Conservation (phyloP, 2,888 invertebrate genomes). For the Scaptomyza polygonia region DNA sequence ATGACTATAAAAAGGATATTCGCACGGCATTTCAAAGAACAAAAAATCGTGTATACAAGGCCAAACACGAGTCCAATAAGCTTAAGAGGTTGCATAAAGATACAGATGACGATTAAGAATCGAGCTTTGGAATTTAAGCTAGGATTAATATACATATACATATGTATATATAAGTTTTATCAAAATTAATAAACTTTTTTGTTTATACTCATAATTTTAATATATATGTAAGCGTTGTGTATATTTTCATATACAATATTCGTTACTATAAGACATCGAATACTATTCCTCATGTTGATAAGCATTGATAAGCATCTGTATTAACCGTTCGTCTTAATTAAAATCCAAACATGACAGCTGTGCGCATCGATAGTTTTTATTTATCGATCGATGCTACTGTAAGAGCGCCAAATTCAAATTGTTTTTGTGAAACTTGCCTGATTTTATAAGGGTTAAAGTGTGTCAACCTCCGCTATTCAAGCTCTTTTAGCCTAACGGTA, state of each 20-base stretch:
- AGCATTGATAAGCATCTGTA: neutral
- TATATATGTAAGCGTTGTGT: neutral
- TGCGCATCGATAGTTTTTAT: neutral
- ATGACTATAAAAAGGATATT: constrained; percentile 9
- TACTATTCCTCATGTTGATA: neutral
- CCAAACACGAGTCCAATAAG: constrained; percentile 10
- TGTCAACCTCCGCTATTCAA: neutral
- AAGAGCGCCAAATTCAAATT: constrained; percentile 10
- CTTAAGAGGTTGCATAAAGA: neutral
- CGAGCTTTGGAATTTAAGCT: neutral
- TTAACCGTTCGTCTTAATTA: neutral
- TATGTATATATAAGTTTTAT: neutral
- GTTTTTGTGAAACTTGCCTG: neutral
- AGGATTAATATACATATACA: neutral
- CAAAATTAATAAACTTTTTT: neutral
- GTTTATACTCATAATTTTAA: neutral
- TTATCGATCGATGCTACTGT: neutral
- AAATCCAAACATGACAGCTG: neutral
- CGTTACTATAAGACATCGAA: neutral
- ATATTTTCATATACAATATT: neutral
- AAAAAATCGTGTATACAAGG: constrained; percentile 11
- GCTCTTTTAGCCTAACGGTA: neutral
- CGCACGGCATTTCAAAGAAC: constrained; percentile 6
- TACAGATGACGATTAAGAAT: neutral
- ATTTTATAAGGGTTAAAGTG: neutral